Evolutionary conservation across 2,797 vertebrate species (phyloP), one percentile per base, ranked within the genome.

Genomic region (Gymnopithys bicolor): DNA sequence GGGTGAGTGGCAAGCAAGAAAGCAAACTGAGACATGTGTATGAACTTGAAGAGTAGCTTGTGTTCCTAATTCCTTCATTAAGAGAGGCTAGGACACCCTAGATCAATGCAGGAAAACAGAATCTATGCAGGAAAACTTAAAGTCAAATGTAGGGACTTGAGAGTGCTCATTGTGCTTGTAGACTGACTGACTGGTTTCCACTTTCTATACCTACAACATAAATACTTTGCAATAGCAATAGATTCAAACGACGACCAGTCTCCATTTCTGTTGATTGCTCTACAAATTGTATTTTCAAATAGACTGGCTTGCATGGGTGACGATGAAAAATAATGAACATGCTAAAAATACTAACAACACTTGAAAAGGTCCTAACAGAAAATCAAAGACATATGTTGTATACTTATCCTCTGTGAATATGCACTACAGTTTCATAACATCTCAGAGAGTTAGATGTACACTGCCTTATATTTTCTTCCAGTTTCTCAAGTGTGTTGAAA

Each of bases 371-470:
- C 49, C 27, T 37, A 68, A 45, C 19, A 84, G 10, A 82, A 69
- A 87, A 78, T 24, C 0, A 0, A 75, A 75, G 53, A 37, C 1
- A 22, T 8, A 3, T 18, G 5, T 4, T n/a, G 2, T 11, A 33
- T 21, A 75, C 6, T 6, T 28, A 37, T 30, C 41, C 12, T 70
- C 35, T 60, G 7, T 53, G 35, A 76, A 66, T n/a, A 49, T 0
- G 2, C 5, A 32, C 24, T 46, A 63, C 4, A 19, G 25, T 49
- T 49, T 46, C 39, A 14, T 35, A 64, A 32, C 6, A 39, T n/a
- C 33, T 78, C 23, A 64, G 15, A 78, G 7, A 74, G 19, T 5
- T 76, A 52, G 25, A 35, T 5, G 13, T 45, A 21, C 5, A 24
- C 6, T 55, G 4, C 10, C 6, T 59, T 56, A 22, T 19, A 46